Conservation (phyloP, 2,113 vertebrate genomes). For the Oryzias melastigma region DNA sequence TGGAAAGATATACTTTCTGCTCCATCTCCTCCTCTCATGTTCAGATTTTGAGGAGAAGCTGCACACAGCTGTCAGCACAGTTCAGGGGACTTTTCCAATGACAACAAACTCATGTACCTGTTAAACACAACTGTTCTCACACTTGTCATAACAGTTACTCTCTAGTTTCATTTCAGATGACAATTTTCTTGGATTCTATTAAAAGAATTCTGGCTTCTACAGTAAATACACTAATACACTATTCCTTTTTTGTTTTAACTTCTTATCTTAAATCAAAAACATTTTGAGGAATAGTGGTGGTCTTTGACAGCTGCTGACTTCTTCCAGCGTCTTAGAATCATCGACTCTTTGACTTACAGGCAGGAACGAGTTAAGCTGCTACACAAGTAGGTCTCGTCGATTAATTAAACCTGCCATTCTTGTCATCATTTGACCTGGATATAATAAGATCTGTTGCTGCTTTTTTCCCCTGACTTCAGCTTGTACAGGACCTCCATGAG, state of each 20-base stretch:
- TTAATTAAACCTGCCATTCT: conserved; percentile 12
- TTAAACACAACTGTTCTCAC: conserved; percentile 7
- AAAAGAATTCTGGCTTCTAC: conserved; percentile 26
- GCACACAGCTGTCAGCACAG: conserved; percentile 27
- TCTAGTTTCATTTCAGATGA: neutral
- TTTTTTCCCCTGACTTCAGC: too few species aligned
- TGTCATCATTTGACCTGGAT: too few species aligned
- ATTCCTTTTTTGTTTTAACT: neutral
- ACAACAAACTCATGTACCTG: conserved; percentile 30
- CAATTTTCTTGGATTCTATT: conserved; percentile 20
- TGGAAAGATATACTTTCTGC: conserved; percentile 42
- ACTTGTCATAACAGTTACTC: conserved; percentile 15
- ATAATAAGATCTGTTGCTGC: too few species aligned
- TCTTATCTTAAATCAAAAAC: conserved; percentile 66
- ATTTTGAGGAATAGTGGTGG: conserved; percentile 73
- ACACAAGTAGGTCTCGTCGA: conserved; percentile 15
- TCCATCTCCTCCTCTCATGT: conserved; percentile 27
- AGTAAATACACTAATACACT: neutral
- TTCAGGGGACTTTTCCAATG: conserved; percentile 1
- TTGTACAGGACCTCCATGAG: too few species aligned
- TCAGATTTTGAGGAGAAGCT: conserved; percentile 18
- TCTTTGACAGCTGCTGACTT: conserved; percentile 65
- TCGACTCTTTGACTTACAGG: conserved; percentile 69
- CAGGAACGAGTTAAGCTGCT: conserved; percentile 66
- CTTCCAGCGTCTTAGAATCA: conserved; percentile 68